Evolutionary conservation across 1,140 invertebrate genomes (phyloP).

Genomic region (Octopus sinensis): DNA sequence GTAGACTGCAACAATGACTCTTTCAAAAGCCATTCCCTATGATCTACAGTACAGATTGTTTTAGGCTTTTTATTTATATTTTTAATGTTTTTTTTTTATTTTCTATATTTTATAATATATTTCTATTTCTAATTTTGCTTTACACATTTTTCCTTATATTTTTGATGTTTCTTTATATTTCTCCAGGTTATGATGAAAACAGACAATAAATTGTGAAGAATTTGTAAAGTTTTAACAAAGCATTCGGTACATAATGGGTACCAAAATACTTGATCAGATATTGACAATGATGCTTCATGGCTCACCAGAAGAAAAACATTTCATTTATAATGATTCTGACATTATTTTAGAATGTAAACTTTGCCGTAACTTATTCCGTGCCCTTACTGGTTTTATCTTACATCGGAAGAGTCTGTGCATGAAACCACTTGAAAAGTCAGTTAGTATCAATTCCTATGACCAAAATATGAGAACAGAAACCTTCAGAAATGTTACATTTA

Average conservation of each 20-base stretch:
- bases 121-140: background rate
- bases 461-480: background rate
- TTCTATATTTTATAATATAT: background rate
- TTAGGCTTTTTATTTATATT: background rate
- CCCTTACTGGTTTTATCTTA: background rate
- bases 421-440: background rate
- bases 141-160: background rate
- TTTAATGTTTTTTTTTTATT: background rate
- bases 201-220: background rate
- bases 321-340: conserved; percentile 5
- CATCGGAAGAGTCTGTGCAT: conserved; percentile 3
- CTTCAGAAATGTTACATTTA: background rate
- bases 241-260: background rate
- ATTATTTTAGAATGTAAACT: conserved; percentile 14
- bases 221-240: background rate
- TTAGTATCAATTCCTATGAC: background rate
- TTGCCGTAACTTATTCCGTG: background rate
- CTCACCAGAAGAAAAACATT: conserved; percentile 8
- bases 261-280: conserved; percentile 10
- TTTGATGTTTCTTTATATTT: too few relatives aligned
- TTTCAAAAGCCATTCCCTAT: too few relatives aligned
- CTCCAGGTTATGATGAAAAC: background rate
- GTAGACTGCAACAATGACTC: too few relatives aligned
- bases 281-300: conserved; percentile 3
- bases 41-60: too few relatives aligned